Conservation (phyloP, 2,113 vertebrate genomes). For the Orthonyx spaldingii region DNA sequence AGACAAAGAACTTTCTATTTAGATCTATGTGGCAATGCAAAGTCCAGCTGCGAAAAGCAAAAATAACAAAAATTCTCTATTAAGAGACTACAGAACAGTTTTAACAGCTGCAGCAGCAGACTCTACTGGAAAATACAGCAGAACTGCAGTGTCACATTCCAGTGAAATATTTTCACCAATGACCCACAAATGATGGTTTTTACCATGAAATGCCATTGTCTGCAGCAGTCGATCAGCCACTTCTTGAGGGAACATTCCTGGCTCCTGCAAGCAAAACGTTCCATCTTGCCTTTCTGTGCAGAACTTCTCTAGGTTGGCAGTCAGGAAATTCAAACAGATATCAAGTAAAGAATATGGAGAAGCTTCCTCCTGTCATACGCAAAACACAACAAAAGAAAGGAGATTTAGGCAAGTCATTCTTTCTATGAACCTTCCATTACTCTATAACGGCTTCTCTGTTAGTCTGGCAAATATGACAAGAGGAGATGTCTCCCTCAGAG, state of each 20-base stretch:
- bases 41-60: background rate
- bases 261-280: constrained; percentile 88
- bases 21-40: background rate
- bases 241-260: constrained; percentile 94
- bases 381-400: background rate
- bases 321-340: constrained; percentile 91
- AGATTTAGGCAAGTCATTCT: background rate
- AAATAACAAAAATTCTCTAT: background rate
- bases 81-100: background rate
- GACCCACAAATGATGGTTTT: background rate
- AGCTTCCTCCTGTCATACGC: constrained; percentile 82
- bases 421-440: background rate
- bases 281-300: constrained; percentile 91
- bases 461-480: background rate
- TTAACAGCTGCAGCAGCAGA: background rate
- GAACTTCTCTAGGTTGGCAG: constrained; percentile 88
- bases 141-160: background rate
- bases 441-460: background rate
- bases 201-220: constrained; percentile 95
- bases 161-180: background rate
- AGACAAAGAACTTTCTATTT: background rate
- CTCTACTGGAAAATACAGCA: background rate
- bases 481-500: background rate
- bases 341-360: constrained; percentile 89
- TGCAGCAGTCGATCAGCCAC: constrained; percentile 92